Conservation (phyloP, 2,888 invertebrate genomes). For the Drosophila siamana region DNA sequence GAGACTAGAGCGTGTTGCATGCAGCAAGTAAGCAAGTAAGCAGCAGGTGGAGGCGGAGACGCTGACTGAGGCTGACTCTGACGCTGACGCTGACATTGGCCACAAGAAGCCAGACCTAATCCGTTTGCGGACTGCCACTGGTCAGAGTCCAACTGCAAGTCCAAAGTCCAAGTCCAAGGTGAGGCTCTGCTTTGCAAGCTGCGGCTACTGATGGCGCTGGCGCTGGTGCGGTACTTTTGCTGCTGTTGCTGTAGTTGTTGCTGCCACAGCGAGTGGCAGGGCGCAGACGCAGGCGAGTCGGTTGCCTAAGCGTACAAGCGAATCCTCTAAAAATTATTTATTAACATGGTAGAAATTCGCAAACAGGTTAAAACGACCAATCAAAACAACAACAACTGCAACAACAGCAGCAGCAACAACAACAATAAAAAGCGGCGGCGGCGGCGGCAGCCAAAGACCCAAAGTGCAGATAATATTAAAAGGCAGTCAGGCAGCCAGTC, state of each 20-base stretch:
- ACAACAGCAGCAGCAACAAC: slow-evolving; percentile 29
- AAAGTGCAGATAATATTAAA: slow-evolving; percentile 79
- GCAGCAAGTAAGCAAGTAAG: neutral
- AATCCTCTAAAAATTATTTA: slow-evolving; percentile 85
- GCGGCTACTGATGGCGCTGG: slow-evolving; percentile 46
- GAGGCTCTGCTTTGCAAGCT: slow-evolving; percentile 24
- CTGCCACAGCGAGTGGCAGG: slow-evolving; percentile 44
- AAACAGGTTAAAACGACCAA: slow-evolving; percentile 84
- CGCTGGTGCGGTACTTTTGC: slow-evolving; percentile 41
- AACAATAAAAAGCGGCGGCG: slow-evolving; percentile 61
- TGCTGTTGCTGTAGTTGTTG: slow-evolving; percentile 37
- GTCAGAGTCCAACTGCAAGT: slow-evolving; percentile 7
- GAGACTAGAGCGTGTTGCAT: neutral
- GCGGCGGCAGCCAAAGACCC: slow-evolving; percentile 72
- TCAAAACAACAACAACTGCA: slow-evolving; percentile 72
- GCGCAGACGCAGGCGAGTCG: slow-evolving; percentile 14
- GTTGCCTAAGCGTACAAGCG: slow-evolving; percentile 55
- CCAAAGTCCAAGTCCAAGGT: slow-evolving; percentile 21
- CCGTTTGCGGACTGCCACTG: slow-evolving; percentile 33
- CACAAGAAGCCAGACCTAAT: slow-evolving; percentile 49
- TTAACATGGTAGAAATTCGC: slow-evolving; percentile 83
- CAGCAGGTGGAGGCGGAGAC: slow-evolving; percentile 17
- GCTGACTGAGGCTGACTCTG: too few species aligned
- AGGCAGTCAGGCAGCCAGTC: slow-evolving; percentile 67
- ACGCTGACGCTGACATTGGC: too few species aligned